Base-by-base conservation (phyloP, 2,113 vertebrate genomes). In the Synchiropus splendidus region DNA sequence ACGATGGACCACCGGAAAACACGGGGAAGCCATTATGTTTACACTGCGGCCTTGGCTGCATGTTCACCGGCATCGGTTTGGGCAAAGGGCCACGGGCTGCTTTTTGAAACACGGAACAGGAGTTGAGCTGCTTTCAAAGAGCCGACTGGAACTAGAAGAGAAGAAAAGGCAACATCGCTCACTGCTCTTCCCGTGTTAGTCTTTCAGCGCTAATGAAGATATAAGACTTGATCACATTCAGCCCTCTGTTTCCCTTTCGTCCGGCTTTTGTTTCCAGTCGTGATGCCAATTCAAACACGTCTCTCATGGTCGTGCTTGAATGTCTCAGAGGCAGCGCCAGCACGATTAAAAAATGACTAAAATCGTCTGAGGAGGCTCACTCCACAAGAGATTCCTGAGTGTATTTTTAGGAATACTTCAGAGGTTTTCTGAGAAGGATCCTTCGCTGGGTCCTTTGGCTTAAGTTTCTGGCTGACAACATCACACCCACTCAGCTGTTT, bases 251-350 rank as follows among this genome's bases (percentile, higher is more conserved):
- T 76, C 70, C 48, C 21, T 61, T 70, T 44, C 37, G 49, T 40
- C 67, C 55, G 51, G 36, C 61, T 61, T 27, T 9, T 78, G 64
- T 81, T 80, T 84, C 81, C 78, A 76, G 65, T 36, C 27, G 17
- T 0, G 32, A 33, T 58, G 83, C 81, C 81, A 83, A 83, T 62
- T 54, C 44, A 79, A 84, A 79, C 70, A 66, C 45, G 63, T 48
- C 37, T 71, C 67, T 54, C 64, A 54, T 49, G 59, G 55, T 70
- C 58, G 8, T 44, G 42, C 48, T 63, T 41, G 36, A 62, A 60
- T 52, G 14, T 61, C 51, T 73, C 58, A 59, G 60, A 70, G 54
- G 38, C 58, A 42, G 40, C 49, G 48, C 71, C 69, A 71, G 52
- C 45, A 49, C 40, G 34, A 60, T 64, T 18, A 37, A 37, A 45